phyloP scores from a whole-genome alignment of 1,140 invertebrate genomes.

The Eueides isabella region DNA sequence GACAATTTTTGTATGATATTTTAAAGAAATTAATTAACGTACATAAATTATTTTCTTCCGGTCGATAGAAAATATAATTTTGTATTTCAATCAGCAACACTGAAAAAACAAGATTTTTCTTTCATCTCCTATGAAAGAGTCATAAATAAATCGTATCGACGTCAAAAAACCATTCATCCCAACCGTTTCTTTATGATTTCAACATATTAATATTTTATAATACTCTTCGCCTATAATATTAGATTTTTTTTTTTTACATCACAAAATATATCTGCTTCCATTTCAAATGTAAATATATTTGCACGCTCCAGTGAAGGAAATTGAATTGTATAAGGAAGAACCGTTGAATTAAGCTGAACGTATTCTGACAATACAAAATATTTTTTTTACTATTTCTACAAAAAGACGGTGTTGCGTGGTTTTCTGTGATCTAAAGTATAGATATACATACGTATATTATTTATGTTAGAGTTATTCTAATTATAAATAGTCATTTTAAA shows the following conservation, averaged over 20 bases:
- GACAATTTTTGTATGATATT: too few relatives aligned
- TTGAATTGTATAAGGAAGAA: conserved; percentile 1
- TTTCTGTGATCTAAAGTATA: neutral
- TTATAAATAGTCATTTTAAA: neutral
- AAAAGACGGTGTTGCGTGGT: neutral
- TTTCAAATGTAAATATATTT: conserved; percentile 10
- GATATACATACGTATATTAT: too few relatives aligned
- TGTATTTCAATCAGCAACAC: too few relatives aligned
- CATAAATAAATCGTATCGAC: too few relatives aligned
- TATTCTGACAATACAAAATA: neutral
- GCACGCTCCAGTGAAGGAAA: conserved; percentile 3
- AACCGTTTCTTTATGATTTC: too few relatives aligned
- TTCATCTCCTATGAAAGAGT: too few relatives aligned
- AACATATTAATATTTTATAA: neutral
- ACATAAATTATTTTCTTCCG: too few relatives aligned
- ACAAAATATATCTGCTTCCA: neutral
- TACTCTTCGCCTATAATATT: neutral
- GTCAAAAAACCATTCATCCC: too few relatives aligned
- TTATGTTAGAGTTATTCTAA: neutral
- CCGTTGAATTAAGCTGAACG: neutral
- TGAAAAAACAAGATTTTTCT: too few relatives aligned
- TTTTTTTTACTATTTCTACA: conserved; percentile 1
- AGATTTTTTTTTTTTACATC: neutral
- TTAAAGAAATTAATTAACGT: too few relatives aligned
- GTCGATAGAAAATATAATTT: too few relatives aligned